phyloP scores from a whole-genome alignment of 1,140 invertebrate genomes.

The Neodiprion pinetum region DNA sequence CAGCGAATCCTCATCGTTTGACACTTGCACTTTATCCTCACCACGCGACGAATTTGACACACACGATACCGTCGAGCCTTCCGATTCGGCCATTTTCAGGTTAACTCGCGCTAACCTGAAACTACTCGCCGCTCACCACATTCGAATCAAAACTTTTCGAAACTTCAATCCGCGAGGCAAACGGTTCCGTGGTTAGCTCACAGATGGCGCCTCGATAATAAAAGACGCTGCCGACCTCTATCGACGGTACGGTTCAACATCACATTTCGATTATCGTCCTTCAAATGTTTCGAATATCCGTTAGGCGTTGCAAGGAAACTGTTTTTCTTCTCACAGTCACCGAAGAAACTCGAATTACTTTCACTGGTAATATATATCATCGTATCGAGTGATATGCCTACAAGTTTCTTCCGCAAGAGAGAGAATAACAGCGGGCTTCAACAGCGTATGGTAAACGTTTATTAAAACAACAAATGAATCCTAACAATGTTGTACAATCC shows the following conservation, averaged over 20 bases:
- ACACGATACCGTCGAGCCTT: slow-evolving; percentile 31
- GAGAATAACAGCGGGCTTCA: too few species aligned
- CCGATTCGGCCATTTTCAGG: slow-evolving; percentile 52
- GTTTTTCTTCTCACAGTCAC: too few species aligned
- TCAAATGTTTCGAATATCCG: too few species aligned
- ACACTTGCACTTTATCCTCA: neutral
- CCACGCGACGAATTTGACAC: slow-evolving; percentile 8
- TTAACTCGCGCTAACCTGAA: slow-evolving; percentile 45
- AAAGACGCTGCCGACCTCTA: neutral
- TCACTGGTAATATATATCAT: too few species aligned
- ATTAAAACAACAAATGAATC: too few species aligned
- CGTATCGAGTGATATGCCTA: too few species aligned
- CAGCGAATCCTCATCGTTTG: neutral
- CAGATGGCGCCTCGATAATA: neutral
- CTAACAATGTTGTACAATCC: too few species aligned
- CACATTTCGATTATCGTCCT: neutral
- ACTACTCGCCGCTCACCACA: slow-evolving; percentile 31
- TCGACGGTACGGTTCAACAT: neutral
- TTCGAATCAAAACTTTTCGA: slow-evolving; percentile 44
- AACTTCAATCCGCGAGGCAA: slow-evolving; percentile 38
- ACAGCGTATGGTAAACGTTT: too few species aligned
- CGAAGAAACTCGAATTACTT: too few species aligned
- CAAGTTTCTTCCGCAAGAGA: too few species aligned
- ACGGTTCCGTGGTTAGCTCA: neutral
- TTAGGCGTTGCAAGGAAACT: too few species aligned